phyloP scores from a whole-genome alignment of 2,888 invertebrate genomes.

The Hololepta plana region DNA sequence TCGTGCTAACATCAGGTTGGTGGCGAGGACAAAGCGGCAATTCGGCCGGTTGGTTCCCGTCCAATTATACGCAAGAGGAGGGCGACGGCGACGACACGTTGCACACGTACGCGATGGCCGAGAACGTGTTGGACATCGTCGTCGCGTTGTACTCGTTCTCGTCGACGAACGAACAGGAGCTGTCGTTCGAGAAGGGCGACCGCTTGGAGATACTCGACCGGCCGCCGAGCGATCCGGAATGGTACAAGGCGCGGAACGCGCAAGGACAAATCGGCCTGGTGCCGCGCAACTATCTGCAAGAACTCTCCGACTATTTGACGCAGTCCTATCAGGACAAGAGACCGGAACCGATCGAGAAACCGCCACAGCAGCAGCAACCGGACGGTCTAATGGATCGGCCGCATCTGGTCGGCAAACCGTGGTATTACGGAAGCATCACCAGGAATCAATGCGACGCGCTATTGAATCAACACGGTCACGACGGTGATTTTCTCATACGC shows the following conservation, averaged over 20 bases:
- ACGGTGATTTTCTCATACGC: constrained; percentile 96
- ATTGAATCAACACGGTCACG: constrained; percentile 86
- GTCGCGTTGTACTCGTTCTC: constrained; percentile 89
- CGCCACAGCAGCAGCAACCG: constrained; percentile 24
- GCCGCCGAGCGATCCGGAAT: constrained; percentile 94
- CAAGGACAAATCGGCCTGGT: constrained; percentile 89
- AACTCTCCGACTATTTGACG: constrained; percentile 74
- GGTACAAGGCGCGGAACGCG: constrained; percentile 91
- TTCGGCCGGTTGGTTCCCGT: constrained; percentile 85
- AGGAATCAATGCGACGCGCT: constrained; percentile 92
- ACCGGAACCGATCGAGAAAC: constrained; percentile 21
- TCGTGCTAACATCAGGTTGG: no score
- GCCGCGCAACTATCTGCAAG: constrained; percentile 87
- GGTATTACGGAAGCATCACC: constrained; percentile 96
- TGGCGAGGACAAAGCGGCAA: constrained; percentile 83
- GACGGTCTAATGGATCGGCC: constrained; percentile 35
- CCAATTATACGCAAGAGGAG: constrained; percentile 92
- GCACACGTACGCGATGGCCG: constrained; percentile 87
- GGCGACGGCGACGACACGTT: constrained; percentile 73
- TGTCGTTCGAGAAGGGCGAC: constrained; percentile 94
- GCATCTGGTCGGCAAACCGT: constrained; percentile 65
- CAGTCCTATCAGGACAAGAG: constrained; percentile 53
- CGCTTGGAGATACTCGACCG: constrained; percentile 90
- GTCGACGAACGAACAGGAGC: constrained; percentile 87
- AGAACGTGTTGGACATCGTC: constrained; percentile 89